These are phyloP conservation scores for Cyanoramphus novaezelandiae DNA, from an alignment of 2,113 vertebrate genomes.

Conservation along the genomic window DNA sequence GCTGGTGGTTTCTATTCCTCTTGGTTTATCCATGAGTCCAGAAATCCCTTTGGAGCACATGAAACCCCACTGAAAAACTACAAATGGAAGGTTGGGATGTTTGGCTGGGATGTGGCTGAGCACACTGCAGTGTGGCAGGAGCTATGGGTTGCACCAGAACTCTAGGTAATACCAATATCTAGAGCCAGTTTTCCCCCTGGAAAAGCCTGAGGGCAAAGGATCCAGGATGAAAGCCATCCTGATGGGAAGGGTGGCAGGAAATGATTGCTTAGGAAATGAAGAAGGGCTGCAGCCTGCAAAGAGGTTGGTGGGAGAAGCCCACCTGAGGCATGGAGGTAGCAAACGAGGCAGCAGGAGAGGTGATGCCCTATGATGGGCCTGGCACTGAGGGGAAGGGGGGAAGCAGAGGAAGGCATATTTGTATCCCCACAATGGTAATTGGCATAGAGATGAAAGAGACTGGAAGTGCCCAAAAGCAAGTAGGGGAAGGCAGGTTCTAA, in stretches of 20 bases:
- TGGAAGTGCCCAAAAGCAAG: neutral
- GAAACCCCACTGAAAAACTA: neutral
- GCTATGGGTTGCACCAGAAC: neutral
- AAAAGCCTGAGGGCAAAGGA: neutral
- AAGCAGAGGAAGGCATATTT: neutral
- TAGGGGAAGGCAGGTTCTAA: neutral
- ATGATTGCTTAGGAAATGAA: neutral
- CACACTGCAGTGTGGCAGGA: neutral
- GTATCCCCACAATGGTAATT: neutral
- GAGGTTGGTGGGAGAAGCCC: neutral
- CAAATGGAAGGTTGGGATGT: neutral
- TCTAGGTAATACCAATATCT: neutral
- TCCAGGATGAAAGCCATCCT: neutral
- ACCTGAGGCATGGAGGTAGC: neutral
- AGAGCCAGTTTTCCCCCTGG: neutral
- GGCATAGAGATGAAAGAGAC: neutral
- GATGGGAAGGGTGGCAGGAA: neutral
- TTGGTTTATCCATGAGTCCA: neutral
- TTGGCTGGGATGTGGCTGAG: neutral
- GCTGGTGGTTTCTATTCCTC: neutral
- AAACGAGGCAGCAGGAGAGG: neutral
- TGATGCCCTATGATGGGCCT: neutral
- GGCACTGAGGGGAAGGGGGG: neutral
- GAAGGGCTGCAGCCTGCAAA: neutral
- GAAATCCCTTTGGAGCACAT: neutral